Conservation (phyloP, 2,113 vertebrate species). For the Pica pica region DNA sequence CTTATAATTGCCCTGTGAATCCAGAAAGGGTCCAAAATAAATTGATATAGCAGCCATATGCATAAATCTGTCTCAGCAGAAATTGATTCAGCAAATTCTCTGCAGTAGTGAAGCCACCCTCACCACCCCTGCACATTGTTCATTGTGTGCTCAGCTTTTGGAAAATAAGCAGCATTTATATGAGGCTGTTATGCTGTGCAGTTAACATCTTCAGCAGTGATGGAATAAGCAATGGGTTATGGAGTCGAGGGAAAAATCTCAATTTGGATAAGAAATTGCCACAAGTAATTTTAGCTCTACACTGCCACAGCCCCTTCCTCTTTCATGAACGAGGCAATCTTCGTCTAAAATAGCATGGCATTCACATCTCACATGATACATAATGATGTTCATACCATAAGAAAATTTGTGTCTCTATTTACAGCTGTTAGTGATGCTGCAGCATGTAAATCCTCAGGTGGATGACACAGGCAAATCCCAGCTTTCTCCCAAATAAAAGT, state of each 20-base stretch:
- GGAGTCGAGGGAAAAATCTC: slow-evolving; percentile 28
- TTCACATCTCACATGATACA: background rate
- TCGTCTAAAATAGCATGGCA: background rate
- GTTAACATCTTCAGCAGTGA: slow-evolving; percentile 29
- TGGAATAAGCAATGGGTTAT: slow-evolving; percentile 33
- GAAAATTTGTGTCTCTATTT: background rate
- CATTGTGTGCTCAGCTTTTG: background rate
- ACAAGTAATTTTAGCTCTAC: slow-evolving; percentile 16
- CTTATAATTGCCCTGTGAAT: background rate
- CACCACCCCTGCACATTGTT: background rate
- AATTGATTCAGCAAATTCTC: slow-evolving; percentile 24
- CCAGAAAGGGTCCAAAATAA: slow-evolving; percentile 21
- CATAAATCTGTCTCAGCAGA: slow-evolving; percentile 15
- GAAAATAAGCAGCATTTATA: slow-evolving; percentile 17
- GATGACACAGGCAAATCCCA: background rate
- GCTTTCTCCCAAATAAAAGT: background rate
- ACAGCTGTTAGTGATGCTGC: background rate
- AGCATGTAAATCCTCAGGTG: background rate
- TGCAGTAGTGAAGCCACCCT: background rate
- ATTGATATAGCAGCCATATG: background rate
- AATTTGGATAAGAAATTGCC: slow-evolving; percentile 45
- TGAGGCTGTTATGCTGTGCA: background rate
- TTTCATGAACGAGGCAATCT: slow-evolving; percentile 20
- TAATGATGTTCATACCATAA: background rate
- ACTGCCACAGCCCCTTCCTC: background rate